A percentile compares a stretch with the other conserved stretches of the same genome.
Conservation (phyloP, 2,113 vertebrate species). For the Pluvialis apricaria region DNA sequence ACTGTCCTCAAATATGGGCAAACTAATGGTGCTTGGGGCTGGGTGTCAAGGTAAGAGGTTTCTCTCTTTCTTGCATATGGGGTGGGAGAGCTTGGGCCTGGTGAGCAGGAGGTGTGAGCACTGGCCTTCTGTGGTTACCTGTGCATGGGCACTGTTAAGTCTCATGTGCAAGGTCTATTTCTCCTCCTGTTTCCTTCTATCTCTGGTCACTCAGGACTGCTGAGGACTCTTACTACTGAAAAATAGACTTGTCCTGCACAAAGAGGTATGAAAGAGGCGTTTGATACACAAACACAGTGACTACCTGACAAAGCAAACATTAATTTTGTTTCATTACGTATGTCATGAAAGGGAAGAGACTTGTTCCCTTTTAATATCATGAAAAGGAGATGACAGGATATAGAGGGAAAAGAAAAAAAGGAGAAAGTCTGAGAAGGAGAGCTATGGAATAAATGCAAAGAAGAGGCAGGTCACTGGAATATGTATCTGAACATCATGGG, state of each 20-base stretch:
- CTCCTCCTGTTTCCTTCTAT: neutral
- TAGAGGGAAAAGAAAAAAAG: neutral
- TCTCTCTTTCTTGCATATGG: neutral
- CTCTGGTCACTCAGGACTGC: neutral
- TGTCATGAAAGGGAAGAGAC: neutral
- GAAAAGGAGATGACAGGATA: neutral
- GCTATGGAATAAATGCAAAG: neutral
- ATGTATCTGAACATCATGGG: neutral
- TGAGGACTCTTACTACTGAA: neutral
- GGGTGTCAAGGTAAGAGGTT: neutral
- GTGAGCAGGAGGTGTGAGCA: fast-evolving
- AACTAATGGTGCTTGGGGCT: neutral
- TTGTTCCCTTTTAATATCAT: neutral
- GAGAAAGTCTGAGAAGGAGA: neutral
- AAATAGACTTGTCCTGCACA: neutral
- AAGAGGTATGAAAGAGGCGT: neutral
- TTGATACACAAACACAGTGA: neutral
- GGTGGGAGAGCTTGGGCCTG: neutral
- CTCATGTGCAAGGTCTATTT: neutral
- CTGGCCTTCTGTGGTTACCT: neutral
- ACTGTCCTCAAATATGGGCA: neutral
- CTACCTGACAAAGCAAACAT: neutral
- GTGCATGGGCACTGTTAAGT: neutral
- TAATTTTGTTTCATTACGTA: neutral
- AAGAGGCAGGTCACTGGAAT: neutral